phyloP scores from a whole-genome alignment of 2,888 invertebrate genomes.

The Aporophyla nigra region DNA sequence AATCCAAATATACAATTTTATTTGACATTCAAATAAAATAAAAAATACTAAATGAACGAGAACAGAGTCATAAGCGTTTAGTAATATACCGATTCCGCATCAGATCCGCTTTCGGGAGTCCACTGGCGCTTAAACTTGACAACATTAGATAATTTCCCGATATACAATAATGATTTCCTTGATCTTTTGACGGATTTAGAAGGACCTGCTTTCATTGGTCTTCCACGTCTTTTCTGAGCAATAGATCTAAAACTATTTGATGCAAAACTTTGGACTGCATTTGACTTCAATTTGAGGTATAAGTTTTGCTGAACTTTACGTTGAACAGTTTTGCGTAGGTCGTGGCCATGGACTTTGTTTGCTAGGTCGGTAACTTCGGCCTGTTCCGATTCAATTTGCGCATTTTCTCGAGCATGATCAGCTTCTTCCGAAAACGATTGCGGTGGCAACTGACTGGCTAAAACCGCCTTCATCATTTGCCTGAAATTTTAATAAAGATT shows the following conservation, averaged over 20 bases:
- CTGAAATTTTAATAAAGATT: conserved; percentile 66
- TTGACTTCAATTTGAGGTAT: conserved; percentile 20
- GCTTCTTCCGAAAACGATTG: conserved; percentile 29
- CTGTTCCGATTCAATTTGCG: conserved; percentile 12
- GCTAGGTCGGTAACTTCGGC: conserved; percentile 14
- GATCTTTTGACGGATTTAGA: conserved; percentile 61
- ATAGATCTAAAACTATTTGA: background rate
- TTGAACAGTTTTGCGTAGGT: conserved; percentile 18
- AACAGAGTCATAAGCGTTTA: conserved; percentile 23
- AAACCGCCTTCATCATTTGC: conserved; percentile 74
- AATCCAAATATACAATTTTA: background rate
- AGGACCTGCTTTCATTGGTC: conserved; percentile 66
- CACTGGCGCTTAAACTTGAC: conserved; percentile 56
- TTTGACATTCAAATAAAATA: conserved; percentile 8
- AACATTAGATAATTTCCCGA: conserved; percentile 73
- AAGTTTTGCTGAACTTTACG: conserved; percentile 26
- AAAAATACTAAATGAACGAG: background rate
- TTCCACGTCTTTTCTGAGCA: conserved; percentile 53
- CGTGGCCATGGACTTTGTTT: background rate
- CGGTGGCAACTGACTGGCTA: conserved; percentile 54
- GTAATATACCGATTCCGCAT: conserved; percentile 58
- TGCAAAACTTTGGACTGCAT: background rate
- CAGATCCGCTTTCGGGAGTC: conserved; percentile 60
- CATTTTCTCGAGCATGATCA: background rate
- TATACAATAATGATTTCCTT: conserved; percentile 63